Conservation (phyloP, 2,797 vertebrate genomes). For the Gadopsis marmoratus region DNA sequence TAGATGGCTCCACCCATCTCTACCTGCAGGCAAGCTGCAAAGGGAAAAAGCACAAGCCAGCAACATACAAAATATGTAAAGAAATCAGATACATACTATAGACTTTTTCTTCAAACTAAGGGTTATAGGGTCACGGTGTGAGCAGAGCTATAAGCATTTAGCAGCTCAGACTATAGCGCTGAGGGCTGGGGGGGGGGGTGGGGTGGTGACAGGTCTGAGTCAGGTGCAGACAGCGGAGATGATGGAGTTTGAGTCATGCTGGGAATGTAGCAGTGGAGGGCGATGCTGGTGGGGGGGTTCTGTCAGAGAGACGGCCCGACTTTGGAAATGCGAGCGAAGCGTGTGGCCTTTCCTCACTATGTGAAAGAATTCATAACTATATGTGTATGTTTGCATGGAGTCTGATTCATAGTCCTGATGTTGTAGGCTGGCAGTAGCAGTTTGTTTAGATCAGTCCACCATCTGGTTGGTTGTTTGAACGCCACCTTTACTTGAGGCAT, state of each 20-base stretch:
- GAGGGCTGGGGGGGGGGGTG: background rate
- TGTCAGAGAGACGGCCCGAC: background rate
- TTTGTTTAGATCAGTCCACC: slow-evolving; percentile 25
- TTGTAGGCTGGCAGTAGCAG: background rate
- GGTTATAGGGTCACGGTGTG: background rate
- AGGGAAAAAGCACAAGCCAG: too few species aligned
- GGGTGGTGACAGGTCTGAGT: slow-evolving; percentile 46
- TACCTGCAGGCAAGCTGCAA: too few species aligned
- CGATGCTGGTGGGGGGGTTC: slow-evolving; percentile 19
- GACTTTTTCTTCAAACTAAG: too few species aligned
- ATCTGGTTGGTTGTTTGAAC: slow-evolving; percentile 21
- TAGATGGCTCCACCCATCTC: too few species aligned
- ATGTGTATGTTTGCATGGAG: slow-evolving; percentile 54
- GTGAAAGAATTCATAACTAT: slow-evolving; percentile 36
- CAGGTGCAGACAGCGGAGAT: slow-evolving; percentile 29
- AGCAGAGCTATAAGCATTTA: background rate
- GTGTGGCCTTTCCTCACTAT: slow-evolving; percentile 64
- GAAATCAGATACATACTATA: background rate
- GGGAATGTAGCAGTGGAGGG: slow-evolving; percentile 43
- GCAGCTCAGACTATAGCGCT: slow-evolving; percentile 11
- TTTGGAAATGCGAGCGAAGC: slow-evolving; percentile 22
- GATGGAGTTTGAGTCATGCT: slow-evolving; percentile 44
- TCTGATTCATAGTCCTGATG: slow-evolving; percentile 23
- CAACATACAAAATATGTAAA: too few species aligned
- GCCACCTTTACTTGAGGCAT: too few species aligned